Base-by-base conservation (phyloP, 2,888 invertebrate species). In the Agrochola macilenta region DNA sequence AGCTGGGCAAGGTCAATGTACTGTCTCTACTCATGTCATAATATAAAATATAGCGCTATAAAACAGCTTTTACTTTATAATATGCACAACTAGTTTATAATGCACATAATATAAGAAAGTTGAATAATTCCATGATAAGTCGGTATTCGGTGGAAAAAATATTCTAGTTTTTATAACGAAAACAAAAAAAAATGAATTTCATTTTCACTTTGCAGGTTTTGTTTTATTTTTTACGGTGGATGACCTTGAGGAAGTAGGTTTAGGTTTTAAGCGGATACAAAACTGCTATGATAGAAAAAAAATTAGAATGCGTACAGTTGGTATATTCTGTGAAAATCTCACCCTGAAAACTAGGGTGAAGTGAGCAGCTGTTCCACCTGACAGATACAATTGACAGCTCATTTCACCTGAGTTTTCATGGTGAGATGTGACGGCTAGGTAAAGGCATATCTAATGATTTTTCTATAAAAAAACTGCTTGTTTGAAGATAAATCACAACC, bases 31-130 rank as follows among this genome's bases (percentile, higher is more conserved):
- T 46, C 60, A 60, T 54, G 65, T 52, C 57, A 63, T 74, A 69
- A 69, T 66, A 65, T 39, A 58, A 63, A 49, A 65, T n/a, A 74
- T n/a, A 69, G 35, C 61, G 26, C 52, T 66, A 70, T 73, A 72
- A 84, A 81, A 84, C 80, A 87, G 35, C 87, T 87, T 87, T 87
- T 87, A 61, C 78, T 69, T 84, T 76, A 81, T 74, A 82, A 82
- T 87, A 82, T 72, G 75, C 79, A 76, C 58, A 82, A 87, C 78
- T 71, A 69, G 84, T 82, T 82, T 86, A 58, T 73, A 65, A 81
- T 57, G 72, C 65, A 65, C 60, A 76, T 77, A 78, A 72, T 68
- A 68, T 76, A 82, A 65, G 87, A 87, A 87, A 86, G 87, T 87
- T 87, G 75, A 87, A 84, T 86, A 81, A 87, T 86, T 86, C 71